A percentile compares a stretch with the other conserved stretches of the same genome.
Conservation (phyloP, 2,888 invertebrate species). For the Eurois occulta region DNA sequence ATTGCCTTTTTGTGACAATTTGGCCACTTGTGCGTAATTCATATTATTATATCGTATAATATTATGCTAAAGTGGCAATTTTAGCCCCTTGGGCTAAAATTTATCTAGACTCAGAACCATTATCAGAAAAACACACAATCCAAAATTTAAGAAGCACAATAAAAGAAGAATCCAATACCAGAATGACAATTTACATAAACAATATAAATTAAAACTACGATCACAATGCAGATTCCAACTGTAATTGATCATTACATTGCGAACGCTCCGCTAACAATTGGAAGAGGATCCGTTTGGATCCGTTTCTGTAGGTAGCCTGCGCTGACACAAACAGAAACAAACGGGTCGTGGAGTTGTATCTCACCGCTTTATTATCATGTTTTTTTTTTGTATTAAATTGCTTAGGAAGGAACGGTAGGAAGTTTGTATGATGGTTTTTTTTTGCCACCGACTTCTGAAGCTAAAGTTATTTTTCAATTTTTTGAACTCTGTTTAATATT, state of each 20-base stretch:
- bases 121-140: neutral
- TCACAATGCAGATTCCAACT: slow-evolving; percentile 69
- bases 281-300: slow-evolving; percentile 64
- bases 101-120: neutral
- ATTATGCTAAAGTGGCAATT: too few species aligned
- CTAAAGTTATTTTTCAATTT: neutral
- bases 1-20: too few species aligned
- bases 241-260: slow-evolving; percentile 79
- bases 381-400: slow-evolving; percentile 14
- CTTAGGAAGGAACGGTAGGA: neutral
- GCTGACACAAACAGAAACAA: slow-evolving; percentile 39
- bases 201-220: slow-evolving; percentile 59
- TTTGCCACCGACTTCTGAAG: neutral
- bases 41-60: too few species aligned
- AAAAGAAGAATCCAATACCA: neutral
- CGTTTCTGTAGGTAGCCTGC: slow-evolving; percentile 56
- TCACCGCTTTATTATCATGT: slow-evolving; percentile 11
- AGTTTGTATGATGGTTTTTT: neutral
- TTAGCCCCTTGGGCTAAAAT: neutral
- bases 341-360: slow-evolving; percentile 26
- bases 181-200: slow-evolving; percentile 37
- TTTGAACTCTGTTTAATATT: neutral
- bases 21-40: too few species aligned
- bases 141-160: neutral
- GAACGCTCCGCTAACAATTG: slow-evolving; percentile 68